A percentile compares a stretch with the other conserved stretches of the same genome.
phyloP scores from a whole-genome alignment of 2,797 vertebrate genomes.

The Danionella dracula region DNA sequence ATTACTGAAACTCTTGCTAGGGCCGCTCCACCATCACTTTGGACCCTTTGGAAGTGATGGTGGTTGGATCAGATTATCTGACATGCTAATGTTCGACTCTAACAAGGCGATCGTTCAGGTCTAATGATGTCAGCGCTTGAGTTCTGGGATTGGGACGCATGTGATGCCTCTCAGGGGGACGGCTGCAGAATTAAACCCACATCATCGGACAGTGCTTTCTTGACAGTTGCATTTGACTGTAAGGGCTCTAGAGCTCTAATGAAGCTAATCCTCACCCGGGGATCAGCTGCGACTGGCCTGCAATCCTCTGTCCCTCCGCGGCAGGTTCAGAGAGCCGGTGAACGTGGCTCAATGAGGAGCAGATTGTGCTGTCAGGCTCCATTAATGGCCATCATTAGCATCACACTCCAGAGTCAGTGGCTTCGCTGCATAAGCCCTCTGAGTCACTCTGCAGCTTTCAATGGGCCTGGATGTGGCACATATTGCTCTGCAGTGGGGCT shows the following conservation, averaged over 20 bases:
- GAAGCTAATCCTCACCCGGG: conserved; percentile 92
- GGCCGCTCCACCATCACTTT: too few relatives aligned
- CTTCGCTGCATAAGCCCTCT: conserved; percentile 70
- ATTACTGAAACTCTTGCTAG: too few relatives aligned
- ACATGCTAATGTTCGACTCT: conserved; percentile 47
- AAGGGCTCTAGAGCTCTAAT: conserved; percentile 72
- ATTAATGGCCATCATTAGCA: conserved; percentile 99
- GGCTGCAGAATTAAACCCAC: conserved; percentile 67
- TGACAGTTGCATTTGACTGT: conserved; percentile 69
- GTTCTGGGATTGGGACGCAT: neutral
- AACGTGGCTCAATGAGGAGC: conserved; percentile 93
- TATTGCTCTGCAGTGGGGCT: conserved; percentile 13
- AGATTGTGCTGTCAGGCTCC: conserved; percentile 99
- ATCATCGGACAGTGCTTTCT: conserved; percentile 76
- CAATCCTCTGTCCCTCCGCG: conserved; percentile 49
- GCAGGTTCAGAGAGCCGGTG: conserved; percentile 25
- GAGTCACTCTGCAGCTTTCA: conserved; percentile 28
- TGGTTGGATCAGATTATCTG: conserved; percentile 44
- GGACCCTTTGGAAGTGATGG: too few relatives aligned
- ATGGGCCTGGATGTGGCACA: conserved; percentile 14
- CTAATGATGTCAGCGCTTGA: conserved; percentile 60
- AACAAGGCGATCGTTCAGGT: conserved; percentile 61
- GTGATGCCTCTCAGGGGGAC: conserved; percentile 47
- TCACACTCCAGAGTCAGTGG: conserved; percentile 83
- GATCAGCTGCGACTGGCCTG: conserved; percentile 75